phyloP scores from a whole-genome alignment of 2,888 invertebrate genomes.

The Drosophila birchii region DNA sequence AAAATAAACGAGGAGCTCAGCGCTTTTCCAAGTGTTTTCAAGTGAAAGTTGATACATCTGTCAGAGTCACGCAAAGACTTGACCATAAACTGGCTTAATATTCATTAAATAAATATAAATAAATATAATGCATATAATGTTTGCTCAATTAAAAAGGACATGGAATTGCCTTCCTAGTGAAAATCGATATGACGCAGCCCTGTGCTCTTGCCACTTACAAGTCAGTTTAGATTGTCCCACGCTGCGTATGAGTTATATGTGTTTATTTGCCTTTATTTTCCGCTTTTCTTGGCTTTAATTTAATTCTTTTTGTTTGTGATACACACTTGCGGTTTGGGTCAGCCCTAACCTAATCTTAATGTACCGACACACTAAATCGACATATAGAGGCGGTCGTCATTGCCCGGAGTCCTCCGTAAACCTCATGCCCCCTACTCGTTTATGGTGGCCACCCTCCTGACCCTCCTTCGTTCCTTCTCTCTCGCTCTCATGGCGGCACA shows the following conservation, averaged over 20 bases:
- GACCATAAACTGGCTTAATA: background rate
- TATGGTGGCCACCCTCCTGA: constrained; percentile 2
- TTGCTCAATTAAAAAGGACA: constrained; percentile 61
- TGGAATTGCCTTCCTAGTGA: constrained; percentile 67
- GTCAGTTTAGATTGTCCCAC: constrained; percentile 25
- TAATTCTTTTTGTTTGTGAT: background rate
- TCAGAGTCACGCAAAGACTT: background rate
- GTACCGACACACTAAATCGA: constrained; percentile 58
- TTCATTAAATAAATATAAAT: background rate
- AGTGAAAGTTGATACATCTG: constrained; percentile 37
- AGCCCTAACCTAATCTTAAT: constrained; percentile 75
- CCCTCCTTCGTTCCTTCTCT: constrained; percentile 18
- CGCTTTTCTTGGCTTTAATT: background rate
- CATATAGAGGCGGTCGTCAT: constrained; percentile 16
- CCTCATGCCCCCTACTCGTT: background rate
- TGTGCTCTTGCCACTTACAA: constrained; percentile 28
- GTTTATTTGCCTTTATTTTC: background rate
- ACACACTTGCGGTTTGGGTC: constrained; percentile 36
- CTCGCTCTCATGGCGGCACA: constrained; percentile 40
- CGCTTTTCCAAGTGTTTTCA: constrained; percentile 7
- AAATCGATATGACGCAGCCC: constrained; percentile 64
- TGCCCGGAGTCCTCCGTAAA: background rate
- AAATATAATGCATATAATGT: constrained; percentile 16
- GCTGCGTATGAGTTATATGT: constrained; percentile 6
- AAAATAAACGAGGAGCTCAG: constrained; percentile 41